phyloP scores from a whole-genome alignment of 2,797 vertebrate species.

The Darevskia mixta region DNA sequence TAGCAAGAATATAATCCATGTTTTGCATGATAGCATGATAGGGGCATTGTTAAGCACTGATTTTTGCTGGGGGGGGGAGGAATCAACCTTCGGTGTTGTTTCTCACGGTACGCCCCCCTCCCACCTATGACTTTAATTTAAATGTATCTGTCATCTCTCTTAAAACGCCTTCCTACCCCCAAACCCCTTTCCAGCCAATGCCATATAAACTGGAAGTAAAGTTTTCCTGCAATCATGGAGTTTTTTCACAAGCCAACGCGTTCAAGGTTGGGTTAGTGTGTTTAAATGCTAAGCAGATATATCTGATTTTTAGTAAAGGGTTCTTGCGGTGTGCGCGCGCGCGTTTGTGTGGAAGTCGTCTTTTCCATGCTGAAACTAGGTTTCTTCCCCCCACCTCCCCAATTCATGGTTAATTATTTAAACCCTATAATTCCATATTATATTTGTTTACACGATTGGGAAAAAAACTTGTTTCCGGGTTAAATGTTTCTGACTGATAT shows the following conservation, averaged over 20 bases:
- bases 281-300: not conserved
- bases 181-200: not conserved
- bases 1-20: too few relatives aligned
- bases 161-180: not conserved
- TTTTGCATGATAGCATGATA: too few relatives aligned
- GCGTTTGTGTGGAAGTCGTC: not conserved
- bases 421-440: not conserved
- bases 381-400: not conserved
- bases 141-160: not conserved
- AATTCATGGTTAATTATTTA: not conserved
- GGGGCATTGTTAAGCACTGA: too few relatives aligned
- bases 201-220: not conserved
- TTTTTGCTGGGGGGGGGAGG: not conserved
- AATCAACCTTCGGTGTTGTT: too few relatives aligned
- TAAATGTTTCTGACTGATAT: too few relatives aligned
- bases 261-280: not conserved
- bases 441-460: constrained; percentile 2
- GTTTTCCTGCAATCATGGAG: not conserved
- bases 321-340: too few relatives aligned
- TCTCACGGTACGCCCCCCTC: not conserved
- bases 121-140: not conserved
- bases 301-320: not conserved
- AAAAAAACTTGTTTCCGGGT: not conserved
- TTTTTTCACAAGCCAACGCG: not conserved
- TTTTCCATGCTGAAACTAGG: too few relatives aligned